Evolutionary conservation across 2,888 invertebrate genomes (phyloP).

Genomic region (Crossocerus cetratus): DNA sequence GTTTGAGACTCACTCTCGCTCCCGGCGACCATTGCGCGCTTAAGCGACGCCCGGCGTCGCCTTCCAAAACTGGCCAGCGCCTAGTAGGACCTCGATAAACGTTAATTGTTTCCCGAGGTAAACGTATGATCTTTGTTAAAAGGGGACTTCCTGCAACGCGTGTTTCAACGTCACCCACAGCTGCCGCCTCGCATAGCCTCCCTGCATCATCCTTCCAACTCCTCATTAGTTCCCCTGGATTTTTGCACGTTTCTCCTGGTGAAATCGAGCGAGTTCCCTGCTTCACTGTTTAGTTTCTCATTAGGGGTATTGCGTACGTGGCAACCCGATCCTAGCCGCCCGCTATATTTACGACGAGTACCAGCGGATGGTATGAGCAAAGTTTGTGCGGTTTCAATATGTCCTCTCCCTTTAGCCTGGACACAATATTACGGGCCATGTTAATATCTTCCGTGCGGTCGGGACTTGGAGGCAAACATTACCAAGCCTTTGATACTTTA

Average conservation of each 20-base stretch:
- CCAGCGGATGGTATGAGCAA: conserved; percentile 69
- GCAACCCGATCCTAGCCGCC: conserved; percentile 46
- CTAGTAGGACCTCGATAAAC: conserved; percentile 54
- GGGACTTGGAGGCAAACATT: conserved; percentile 63
- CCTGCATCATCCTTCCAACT: not conserved
- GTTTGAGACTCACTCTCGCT: conserved; percentile 73
- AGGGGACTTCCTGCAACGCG: not conserved
- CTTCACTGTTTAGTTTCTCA: not conserved
- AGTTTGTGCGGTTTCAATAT: conserved; percentile 76
- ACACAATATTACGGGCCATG: conserved; percentile 73
- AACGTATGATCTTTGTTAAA: conserved; percentile 26
- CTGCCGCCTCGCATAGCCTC: not conserved
- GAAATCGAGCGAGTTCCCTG: not conserved
- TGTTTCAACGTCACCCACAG: not conserved
- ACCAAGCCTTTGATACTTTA: conserved; percentile 65
- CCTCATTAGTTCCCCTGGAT: not conserved
- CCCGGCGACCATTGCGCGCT: conserved; percentile 6
- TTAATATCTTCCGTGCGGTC: conserved; percentile 74
- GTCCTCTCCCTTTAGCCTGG: conserved; percentile 69
- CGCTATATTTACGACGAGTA: conserved; percentile 58
- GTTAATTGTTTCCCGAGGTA: conserved; percentile 50
- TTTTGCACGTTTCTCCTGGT: not conserved
- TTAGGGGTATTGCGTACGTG: conserved; percentile 13
- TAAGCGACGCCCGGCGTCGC: not conserved
- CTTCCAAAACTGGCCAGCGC: not conserved